Evolutionary conservation across 2,888 invertebrate genomes (phyloP).

Genomic region (Archaeoteleia sp.): DNA sequence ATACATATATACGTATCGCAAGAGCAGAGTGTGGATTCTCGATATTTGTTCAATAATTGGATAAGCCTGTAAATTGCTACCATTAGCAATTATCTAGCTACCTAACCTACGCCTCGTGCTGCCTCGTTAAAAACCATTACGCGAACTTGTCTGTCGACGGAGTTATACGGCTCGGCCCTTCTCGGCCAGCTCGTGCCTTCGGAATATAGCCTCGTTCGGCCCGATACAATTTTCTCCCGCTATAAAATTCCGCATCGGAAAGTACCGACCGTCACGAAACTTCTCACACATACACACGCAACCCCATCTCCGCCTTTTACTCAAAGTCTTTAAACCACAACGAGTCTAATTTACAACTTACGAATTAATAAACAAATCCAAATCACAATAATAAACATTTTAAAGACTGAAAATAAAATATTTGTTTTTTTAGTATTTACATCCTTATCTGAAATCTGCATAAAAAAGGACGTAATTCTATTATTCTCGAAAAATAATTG

Average conservation of each 20-base stretch:
- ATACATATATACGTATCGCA: constrained; percentile 9
- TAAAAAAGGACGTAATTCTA: no score
- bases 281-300: background rate
- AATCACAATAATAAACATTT: no score
- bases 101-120: constrained; percentile 61
- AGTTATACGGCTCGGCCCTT: constrained; percentile 37
- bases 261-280: constrained; percentile 13
- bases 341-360: no score
- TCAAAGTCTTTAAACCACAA: no score
- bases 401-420: no score
- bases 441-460: no score
- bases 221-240: constrained; percentile 47
- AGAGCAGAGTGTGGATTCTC: constrained; percentile 28
- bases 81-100: constrained; percentile 62
- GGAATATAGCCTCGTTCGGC: constrained; percentile 27
- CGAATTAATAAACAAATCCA: no score
- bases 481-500: no score
- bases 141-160: constrained; percentile 38
- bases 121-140: constrained; percentile 61
- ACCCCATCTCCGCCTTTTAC: background rate
- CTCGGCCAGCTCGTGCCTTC: constrained; percentile 26
- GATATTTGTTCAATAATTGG: constrained; percentile 70
- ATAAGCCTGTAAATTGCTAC: constrained; percentile 69
- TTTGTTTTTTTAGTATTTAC: no score
- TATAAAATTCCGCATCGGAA: constrained; percentile 43